These are phyloP conservation scores for Alloscopus bannaensis DNA, from an alignment of 2,888 invertebrate species.

Conservation along the genomic window DNA sequence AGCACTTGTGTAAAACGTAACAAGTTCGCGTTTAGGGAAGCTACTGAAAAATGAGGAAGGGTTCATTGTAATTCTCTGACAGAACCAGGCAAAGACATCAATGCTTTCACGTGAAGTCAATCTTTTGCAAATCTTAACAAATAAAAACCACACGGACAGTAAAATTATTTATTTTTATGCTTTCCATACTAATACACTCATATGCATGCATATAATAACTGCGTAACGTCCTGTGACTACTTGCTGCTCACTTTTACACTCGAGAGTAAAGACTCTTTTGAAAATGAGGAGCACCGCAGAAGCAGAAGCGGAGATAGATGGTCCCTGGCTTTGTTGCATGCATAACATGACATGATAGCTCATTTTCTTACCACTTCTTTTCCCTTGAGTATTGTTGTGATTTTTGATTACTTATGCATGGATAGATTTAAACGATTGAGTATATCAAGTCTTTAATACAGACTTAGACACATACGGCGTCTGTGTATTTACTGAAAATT, in stretches of 20 bases:
- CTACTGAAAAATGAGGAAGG: conserved; percentile 19
- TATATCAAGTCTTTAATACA: conserved; percentile 34
- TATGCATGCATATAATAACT: conserved; percentile 11
- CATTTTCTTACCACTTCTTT: conserved; percentile 21
- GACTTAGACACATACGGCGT: too few species aligned
- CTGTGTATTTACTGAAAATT: background rate
- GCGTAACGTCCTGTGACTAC: conserved; percentile 15
- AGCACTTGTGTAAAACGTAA: background rate
- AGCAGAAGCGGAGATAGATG: background rate
- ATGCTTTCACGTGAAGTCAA: background rate
- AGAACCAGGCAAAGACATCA: conserved; percentile 40
- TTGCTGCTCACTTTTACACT: too few species aligned
- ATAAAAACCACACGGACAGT: conserved; percentile 43
- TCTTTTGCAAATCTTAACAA: conserved; percentile 26
- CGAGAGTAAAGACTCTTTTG: background rate
- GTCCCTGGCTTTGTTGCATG: background rate
- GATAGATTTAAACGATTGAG: conserved; percentile 41
- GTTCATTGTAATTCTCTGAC: conserved; percentile 39
- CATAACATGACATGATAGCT: too few species aligned
- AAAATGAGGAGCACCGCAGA: background rate
- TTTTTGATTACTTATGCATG: conserved; percentile 55
- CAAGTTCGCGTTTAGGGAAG: background rate
- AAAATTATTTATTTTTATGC: conserved; percentile 53
- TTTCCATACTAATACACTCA: conserved; percentile 24
- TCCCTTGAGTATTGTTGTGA: conserved; percentile 40